Evolutionary conservation across 2,888 invertebrate species (phyloP).

Genomic region (Agapostemon virescens): DNA sequence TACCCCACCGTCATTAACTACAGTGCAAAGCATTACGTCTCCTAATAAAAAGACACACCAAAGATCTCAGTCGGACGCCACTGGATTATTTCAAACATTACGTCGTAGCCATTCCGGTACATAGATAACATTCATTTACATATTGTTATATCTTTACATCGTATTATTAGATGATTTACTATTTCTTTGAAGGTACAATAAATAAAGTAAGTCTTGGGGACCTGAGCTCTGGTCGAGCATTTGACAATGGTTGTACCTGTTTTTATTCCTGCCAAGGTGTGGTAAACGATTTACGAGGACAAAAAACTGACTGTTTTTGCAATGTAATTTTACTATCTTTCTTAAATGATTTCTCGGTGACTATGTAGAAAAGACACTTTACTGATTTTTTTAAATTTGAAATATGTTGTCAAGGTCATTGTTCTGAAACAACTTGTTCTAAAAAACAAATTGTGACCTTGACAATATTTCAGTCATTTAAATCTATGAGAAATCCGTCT

Average conservation of each 20-base stretch:
- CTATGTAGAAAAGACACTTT: too few species aligned
- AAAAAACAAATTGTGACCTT: too few species aligned
- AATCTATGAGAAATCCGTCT: too few species aligned
- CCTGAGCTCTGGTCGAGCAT: conserved; percentile 95
- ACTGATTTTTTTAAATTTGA: too few species aligned
- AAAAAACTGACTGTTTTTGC: conserved; percentile 89
- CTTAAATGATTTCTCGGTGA: conserved; percentile 8
- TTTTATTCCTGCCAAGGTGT: conserved; percentile 92
- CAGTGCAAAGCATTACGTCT: conserved; percentile 77
- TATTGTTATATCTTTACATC: conserved; percentile 11
- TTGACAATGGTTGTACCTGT: conserved; percentile 97
- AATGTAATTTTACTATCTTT: conserved; percentile 82
- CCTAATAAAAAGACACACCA: conserved; percentile 89
- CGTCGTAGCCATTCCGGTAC: conserved; percentile 80
- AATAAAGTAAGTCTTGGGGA: conserved; percentile 91
- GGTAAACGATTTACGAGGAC: conserved; percentile 89
- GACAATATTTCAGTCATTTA: too few species aligned
- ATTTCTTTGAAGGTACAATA: conserved; percentile 73
- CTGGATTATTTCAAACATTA: conserved; percentile 84
- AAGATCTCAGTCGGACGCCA: conserved; percentile 91
- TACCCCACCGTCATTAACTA: conserved; percentile 77
- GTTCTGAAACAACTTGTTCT: too few species aligned
- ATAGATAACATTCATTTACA: conserved; percentile 11
- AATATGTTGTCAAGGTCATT: too few species aligned
- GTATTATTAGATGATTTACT: conserved; percentile 13